Evolutionary conservation across 2,113 vertebrate species (phyloP).

Genomic region (Scortum barcoo): DNA sequence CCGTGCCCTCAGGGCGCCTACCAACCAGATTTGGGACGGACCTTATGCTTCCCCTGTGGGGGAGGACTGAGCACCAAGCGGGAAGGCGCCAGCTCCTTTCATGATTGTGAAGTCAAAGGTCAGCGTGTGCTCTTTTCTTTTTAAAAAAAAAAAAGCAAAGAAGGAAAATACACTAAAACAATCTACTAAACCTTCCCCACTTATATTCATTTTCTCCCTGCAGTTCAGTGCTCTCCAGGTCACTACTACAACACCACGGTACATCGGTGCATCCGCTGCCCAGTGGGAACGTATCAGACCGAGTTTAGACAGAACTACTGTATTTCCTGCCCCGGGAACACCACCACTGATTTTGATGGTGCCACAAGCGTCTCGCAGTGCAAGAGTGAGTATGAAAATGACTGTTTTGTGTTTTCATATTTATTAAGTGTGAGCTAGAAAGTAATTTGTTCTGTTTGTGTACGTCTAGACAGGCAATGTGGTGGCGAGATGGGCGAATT

Average conservation of each 20-base stretch:
- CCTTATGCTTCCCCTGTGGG: constrained; percentile 94
- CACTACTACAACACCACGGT: constrained; percentile 98
- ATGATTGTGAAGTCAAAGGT: constrained; percentile 98
- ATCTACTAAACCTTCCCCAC: neutral
- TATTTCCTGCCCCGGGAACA: constrained; percentile 95
- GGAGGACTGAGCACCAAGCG: constrained; percentile 93
- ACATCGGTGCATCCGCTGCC: constrained; percentile 96
- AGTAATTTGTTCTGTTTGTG: constrained; percentile 37
- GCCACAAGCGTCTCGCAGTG: constrained; percentile 96
- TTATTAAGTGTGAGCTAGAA: neutral
- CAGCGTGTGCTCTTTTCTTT: constrained; percentile 12
- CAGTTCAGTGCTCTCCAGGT: constrained; percentile 96
- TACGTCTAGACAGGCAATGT: constrained; percentile 91
- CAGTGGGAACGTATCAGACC: constrained; percentile 94
- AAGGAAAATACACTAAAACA: neutral
- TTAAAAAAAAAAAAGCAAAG: neutral
- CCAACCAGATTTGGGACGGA: constrained; percentile 93
- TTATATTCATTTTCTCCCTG: constrained; percentile 40
- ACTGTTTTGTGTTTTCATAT: constrained; percentile 13
- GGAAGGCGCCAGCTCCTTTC: constrained; percentile 94
- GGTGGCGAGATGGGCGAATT: constrained; percentile 97
- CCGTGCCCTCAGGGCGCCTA: constrained; percentile 91
- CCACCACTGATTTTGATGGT: constrained; percentile 96
- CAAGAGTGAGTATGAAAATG: constrained; percentile 89
- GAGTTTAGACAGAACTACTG: constrained; percentile 98